Base-by-base conservation (phyloP, 2,888 invertebrate species). In the Drosophila siamana region DNA sequence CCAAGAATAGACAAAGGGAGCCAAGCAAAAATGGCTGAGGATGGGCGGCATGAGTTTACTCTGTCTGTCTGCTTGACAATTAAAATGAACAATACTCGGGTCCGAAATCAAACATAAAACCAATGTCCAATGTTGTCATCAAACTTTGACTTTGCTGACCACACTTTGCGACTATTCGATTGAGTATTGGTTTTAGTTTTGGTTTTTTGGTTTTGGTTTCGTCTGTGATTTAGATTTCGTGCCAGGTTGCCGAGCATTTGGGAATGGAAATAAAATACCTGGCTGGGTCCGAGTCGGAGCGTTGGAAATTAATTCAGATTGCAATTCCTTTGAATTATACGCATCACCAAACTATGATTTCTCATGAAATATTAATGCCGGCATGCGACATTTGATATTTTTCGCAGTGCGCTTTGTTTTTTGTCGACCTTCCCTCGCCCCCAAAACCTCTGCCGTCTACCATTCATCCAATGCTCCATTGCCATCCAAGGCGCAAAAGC, bases 321-420 rank as follows among this genome's bases (percentile, higher is more conserved):
- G 83, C 86, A 83, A 86, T 86, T 86, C 83, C 80, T 83, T 83
- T 86, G 83, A 83, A 86, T 83, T 83, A 86, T 86, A 83, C 83
- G 83, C 83, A 83, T 83, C 83, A 86, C 75, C 86, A 83, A 86
- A 80, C 83, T 86, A 86, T 83, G 83, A 83, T 86, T 83, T 83
- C 83, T 86, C 86, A 83, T 83, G 83, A 83, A 83, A 83, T 83
- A 83, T 83, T 83, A 83, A 83, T 83, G 86, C 62, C 78, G 67
- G 74, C 82, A 82, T 84, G 83, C 83, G 86, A 85, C 82, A 85
- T 85, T 80, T 85, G 83, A 82, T 82, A 85, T 85, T 79, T 71
- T 80, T 60, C 57, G 52, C 71, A 65, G 73, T 69, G 57, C 64
- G 70, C 64, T 69, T 65, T 55, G 55, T 60, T 51, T 33, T 26